phyloP scores from a whole-genome alignment of 2,113 vertebrate genomes.

The Mesoclemmys tuberculata region DNA sequence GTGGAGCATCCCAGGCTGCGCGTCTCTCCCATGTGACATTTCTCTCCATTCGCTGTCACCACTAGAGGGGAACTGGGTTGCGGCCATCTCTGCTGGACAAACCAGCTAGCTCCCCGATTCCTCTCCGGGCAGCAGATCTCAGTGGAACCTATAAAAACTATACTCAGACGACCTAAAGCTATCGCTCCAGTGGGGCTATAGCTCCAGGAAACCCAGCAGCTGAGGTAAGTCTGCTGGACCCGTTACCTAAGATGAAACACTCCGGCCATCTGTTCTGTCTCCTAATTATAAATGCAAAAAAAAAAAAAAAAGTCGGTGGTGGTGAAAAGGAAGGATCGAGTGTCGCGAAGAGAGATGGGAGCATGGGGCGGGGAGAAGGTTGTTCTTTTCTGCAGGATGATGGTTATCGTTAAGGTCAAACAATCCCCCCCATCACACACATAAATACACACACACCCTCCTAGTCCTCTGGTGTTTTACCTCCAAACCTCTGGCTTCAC shows the following conservation, averaged over 20 bases:
- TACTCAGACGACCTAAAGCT: not conserved
- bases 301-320: not conserved
- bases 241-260: not conserved
- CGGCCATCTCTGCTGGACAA: not conserved
- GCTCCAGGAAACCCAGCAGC: not conserved
- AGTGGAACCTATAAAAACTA: not conserved
- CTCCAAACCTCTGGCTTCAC: not conserved
- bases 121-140: not conserved
- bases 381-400: not conserved
- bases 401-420: not conserved
- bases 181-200: not conserved
- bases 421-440: not conserved
- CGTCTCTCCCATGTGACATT: not conserved
- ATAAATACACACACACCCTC: not conserved
- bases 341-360: not conserved
- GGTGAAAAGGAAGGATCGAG: not conserved
- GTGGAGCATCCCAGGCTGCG: not conserved
- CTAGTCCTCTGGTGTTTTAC: not conserved
- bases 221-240: not conserved
- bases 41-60: not conserved
- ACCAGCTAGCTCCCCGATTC: not conserved
- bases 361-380: not conserved
- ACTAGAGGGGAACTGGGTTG: not conserved
- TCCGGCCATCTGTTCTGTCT: constrained; percentile 14
- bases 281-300: constrained; percentile 3